These are phyloP conservation scores for Cettia cetti DNA, from an alignment of 2,113 vertebrate genomes.

Conservation along the genomic window DNA sequence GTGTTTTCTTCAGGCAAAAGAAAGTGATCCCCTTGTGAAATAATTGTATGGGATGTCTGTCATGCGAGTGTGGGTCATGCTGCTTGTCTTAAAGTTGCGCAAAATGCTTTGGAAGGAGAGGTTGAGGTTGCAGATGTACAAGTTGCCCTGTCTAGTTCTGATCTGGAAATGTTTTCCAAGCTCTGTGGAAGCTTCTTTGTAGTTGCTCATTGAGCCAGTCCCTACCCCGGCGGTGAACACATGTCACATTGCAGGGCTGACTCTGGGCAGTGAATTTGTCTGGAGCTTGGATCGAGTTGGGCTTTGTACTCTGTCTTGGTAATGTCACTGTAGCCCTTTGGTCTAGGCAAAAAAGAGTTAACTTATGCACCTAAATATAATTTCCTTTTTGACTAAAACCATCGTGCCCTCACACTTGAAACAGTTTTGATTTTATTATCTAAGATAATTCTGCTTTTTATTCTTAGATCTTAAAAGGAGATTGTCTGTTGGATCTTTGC, in stretches of 20 bases:
- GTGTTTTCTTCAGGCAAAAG: neutral
- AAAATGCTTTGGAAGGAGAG: neutral
- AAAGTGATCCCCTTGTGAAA: neutral
- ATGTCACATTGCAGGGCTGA: neutral
- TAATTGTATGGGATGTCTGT: neutral
- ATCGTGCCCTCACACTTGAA: neutral
- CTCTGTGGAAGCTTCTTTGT: neutral
- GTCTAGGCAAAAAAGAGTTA: neutral
- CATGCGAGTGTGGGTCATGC: fast-evolving
- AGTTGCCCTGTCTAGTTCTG: neutral
- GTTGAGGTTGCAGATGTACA: neutral
- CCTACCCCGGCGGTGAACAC: neutral
- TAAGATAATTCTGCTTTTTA: neutral
- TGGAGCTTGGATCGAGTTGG: neutral
- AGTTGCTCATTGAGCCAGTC: neutral
- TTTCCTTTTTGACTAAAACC: neutral
- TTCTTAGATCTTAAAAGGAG: constrained; percentile 90
- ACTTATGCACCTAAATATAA: neutral
- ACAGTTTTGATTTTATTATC: neutral
- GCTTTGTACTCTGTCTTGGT: neutral
- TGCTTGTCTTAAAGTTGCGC: neutral
- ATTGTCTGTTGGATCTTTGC: constrained; percentile 83
- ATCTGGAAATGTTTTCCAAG: neutral
- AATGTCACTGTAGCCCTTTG: neutral
- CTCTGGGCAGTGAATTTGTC: neutral